Evolutionary conservation across 2,888 invertebrate genomes (phyloP), one percentile per base, ranked within the genome.

Genomic region (Patella caerulea): DNA sequence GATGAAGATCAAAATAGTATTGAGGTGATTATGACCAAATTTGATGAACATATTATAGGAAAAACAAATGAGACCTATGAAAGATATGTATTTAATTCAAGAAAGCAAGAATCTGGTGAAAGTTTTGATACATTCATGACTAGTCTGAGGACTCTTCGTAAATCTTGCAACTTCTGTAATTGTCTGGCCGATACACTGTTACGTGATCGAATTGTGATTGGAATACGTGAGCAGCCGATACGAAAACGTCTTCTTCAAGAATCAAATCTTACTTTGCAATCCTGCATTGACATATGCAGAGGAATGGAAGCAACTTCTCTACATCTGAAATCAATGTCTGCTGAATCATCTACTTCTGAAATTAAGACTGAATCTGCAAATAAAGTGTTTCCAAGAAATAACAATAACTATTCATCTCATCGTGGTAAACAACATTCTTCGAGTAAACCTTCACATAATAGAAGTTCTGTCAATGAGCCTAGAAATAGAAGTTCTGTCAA

Each of bases 141-240:
- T 2, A 75, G 75, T 24, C 54, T 81, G 19, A 71, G 77, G 15
- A 73, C 73, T 15, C 75, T 83, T 9, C 52, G 76, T n/a, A 76
- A 79, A 59, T 75, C 78, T n/a, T 83, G 80, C 73, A 78, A 78
- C n/a, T 83, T 79, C 77, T 79, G 77, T 24, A 76, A 82, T 0
- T 73, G 75, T 53, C 73, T 81, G 70, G 75, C 72, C 65, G 78
- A 79, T n/a, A 34, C 76, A 7, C 54, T 81, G 24, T 53, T 81
- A 19, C 52, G 73, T 19, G 82, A 82, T 45, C 71, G 73, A n/a
- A 72, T 78, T 5, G 75, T 72, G 15, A 52, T 75, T 45, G 80
- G 75, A 4, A 72, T 75, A 34, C 24, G 53, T 14, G 76, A 72
- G 24, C 7, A 24, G 71, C n/a, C 54, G 4, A 75, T 73, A 7